Conservation (phyloP, 2,888 invertebrate genomes). For the Eilema griseolum region DNA sequence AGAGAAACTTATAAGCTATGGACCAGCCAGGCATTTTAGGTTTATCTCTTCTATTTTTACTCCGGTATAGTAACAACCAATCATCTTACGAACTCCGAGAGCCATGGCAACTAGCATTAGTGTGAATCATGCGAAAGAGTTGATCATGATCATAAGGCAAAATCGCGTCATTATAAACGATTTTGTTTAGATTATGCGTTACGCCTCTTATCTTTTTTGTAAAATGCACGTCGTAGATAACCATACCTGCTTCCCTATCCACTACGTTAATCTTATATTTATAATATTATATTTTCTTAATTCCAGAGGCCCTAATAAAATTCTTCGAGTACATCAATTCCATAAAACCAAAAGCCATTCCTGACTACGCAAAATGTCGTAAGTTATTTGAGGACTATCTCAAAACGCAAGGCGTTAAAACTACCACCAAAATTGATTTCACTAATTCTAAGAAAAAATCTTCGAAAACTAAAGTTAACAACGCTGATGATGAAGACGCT, state of each 20-base stretch:
- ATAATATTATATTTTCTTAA: not conserved
- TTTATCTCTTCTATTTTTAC: not conserved
- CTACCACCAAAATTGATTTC: constrained; percentile 88
- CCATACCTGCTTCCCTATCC: not conserved
- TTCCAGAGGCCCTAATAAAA: constrained; percentile 86
- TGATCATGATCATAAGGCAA: too few relatives aligned
- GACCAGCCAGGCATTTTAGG: too few relatives aligned
- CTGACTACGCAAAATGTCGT: constrained; percentile 91
- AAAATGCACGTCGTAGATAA: too few relatives aligned
- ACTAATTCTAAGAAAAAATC: constrained; percentile 58
- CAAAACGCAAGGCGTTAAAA: constrained; percentile 86
- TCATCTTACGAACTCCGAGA: too few relatives aligned
- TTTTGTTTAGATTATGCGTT: too few relatives aligned
- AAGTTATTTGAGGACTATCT: constrained; percentile 89
- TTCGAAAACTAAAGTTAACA: constrained; percentile 52
- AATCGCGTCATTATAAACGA: too few relatives aligned
- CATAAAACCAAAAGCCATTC: constrained; percentile 90
- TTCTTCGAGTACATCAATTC: constrained; percentile 90
- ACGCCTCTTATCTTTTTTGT: too few relatives aligned
- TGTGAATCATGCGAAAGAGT: too few relatives aligned
- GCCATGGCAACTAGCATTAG: too few relatives aligned
- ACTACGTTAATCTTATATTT: not conserved
- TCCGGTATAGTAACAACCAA: too few relatives aligned
- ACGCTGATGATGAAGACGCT: constrained; percentile 36
- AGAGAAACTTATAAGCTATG: too few relatives aligned